These are phyloP conservation scores for Gila orcuttii DNA, from an alignment of 2,113 vertebrate species.

Conservation along the genomic window DNA sequence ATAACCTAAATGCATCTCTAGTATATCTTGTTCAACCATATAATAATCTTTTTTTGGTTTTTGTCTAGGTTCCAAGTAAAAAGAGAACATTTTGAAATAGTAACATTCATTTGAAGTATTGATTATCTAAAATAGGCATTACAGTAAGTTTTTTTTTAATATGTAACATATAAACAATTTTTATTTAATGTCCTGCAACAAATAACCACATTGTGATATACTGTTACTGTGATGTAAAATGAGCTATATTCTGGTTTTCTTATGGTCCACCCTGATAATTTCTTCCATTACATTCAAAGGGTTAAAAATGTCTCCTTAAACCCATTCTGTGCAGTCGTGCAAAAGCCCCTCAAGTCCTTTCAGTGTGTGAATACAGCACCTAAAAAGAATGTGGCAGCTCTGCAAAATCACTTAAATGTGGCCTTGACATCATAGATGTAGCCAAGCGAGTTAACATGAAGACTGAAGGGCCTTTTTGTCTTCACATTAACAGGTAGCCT, in stretches of 20 bases:
- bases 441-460: not conserved
- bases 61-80: no score
- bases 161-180: no score
- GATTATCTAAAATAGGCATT: no score
- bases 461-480: not conserved
- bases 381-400: conserved; percentile 28
- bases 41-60: no score
- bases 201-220: not conserved
- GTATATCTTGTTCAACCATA: no score
- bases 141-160: no score
- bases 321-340: not conserved
- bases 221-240: not conserved
- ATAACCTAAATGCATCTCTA: no score
- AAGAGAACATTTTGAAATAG: no score
- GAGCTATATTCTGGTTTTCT: not conserved
- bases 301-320: not conserved
- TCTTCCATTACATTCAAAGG: not conserved
- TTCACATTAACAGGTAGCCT: conserved; percentile 82
- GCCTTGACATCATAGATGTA: not conserved
- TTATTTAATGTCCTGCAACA: not conserved
- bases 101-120: no score
- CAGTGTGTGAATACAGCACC: conserved; percentile 12
- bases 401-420: conserved; percentile 42
- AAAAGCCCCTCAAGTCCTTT: conserved; percentile 16
- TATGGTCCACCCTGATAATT: not conserved